phyloP scores from a whole-genome alignment of 1,140 invertebrate species.

The Neodiprion pinetum region DNA sequence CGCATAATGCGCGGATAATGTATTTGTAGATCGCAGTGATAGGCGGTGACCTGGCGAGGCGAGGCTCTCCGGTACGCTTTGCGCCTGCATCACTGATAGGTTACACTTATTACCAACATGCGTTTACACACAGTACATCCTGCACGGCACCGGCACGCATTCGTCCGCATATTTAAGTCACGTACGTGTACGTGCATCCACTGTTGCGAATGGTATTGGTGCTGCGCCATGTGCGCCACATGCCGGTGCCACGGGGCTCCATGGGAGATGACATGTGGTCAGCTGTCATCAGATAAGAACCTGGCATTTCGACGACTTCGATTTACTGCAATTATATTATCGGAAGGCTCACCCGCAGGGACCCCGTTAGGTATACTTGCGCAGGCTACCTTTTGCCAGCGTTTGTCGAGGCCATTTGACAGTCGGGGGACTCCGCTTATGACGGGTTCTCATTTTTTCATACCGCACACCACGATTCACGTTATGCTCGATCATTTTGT shows the following conservation, averaged over 20 bases:
- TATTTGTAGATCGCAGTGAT: conserved; percentile 3
- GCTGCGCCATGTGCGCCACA: not conserved
- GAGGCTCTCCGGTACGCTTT: not conserved
- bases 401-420: no score
- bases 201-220: no score
- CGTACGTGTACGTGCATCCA: not conserved
- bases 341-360: not conserved
- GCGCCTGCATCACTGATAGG: not conserved
- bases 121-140: no score
- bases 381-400: no score
- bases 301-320: not conserved
- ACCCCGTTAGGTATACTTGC: not conserved
- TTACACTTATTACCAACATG: no score
- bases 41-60: not conserved
- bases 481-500: no score
- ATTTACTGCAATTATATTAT: not conserved
- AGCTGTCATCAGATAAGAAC: conserved; percentile 5
- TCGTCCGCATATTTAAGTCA: not conserved
- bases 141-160: no score
- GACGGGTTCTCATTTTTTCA: no score
- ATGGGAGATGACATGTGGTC: conserved; percentile 5
- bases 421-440: no score
- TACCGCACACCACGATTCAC: no score
- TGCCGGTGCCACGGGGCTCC: conserved; percentile 2
- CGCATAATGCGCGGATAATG: not conserved